phyloP scores from a whole-genome alignment of 2,113 vertebrate species.

The Callospermophilus lateralis region DNA sequence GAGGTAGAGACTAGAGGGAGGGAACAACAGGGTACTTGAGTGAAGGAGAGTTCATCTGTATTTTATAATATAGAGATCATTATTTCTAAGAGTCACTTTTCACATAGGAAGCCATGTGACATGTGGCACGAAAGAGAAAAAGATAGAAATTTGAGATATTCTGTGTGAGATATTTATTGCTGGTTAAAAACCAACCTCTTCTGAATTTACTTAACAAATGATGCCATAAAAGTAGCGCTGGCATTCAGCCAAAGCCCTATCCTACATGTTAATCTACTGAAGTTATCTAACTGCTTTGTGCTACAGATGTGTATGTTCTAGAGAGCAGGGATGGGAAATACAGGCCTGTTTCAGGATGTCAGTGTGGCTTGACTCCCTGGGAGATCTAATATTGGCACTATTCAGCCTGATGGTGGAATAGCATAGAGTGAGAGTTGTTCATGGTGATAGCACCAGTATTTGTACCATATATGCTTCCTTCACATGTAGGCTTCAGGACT shows the following conservation, averaged over 20 bases:
- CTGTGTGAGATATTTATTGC: slow-evolving; percentile 31
- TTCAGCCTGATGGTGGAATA: not conserved
- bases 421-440: not conserved
- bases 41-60: not conserved
- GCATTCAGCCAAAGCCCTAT: not conserved
- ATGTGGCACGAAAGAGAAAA: not conserved
- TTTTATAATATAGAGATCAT: not conserved
- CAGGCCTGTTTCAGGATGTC: not conserved
- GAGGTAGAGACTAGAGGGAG: not conserved
- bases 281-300: not conserved
- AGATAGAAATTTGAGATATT: not conserved
- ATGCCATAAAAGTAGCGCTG: not conserved
- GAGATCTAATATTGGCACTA: no score
- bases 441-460: not conserved
- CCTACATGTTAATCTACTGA: not conserved
- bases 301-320: not conserved
- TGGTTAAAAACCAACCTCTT: slow-evolving; percentile 36
- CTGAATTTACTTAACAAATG: slow-evolving; percentile 45
- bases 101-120: not conserved
- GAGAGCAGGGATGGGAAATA: not conserved
- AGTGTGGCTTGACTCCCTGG: not conserved
- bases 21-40: not conserved
- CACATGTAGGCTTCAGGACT: not conserved
- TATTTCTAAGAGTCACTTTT: not conserved
- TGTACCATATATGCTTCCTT: not conserved